A percentile compares a stretch with the other conserved stretches of the same genome.
These are phyloP conservation scores for Choloepus hoffmanni DNA, from an alignment of 2,113 vertebrate genomes.

Conservation along the genomic window DNA sequence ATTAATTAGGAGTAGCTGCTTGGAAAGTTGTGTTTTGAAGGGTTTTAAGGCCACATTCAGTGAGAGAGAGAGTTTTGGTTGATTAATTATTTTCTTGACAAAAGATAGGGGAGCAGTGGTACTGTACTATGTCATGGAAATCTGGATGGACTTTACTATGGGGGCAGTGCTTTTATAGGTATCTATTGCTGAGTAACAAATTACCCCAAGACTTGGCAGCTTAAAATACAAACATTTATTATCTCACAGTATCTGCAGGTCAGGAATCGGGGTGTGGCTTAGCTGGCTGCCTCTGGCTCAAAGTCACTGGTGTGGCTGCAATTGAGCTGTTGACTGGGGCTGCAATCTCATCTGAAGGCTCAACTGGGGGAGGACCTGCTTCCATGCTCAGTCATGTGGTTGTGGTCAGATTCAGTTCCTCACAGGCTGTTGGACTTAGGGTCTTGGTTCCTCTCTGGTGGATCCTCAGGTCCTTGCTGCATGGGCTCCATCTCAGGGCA, in stretches of 20 bases:
- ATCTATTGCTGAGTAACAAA: not conserved
- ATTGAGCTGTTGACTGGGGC: not conserved
- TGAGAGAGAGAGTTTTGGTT: not conserved
- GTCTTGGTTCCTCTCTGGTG: not conserved
- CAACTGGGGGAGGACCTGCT: not conserved
- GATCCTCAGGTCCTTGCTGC: not conserved
- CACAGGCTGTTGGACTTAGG: rapidly evolving
- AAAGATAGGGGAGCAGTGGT: not conserved
- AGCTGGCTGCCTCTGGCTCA: not conserved
- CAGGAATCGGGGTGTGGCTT: not conserved
- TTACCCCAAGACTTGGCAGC: not conserved
- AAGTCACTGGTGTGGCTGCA: not conserved
- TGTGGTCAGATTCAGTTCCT: not conserved
- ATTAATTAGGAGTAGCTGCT: not conserved
- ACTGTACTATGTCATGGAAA: not conserved
- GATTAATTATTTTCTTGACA: not conserved
- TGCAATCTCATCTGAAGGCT: not conserved
- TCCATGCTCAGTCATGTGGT: not conserved
- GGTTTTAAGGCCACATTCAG: not conserved
- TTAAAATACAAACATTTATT: not conserved
- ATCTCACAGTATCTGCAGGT: not conserved
- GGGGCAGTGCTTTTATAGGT: not conserved
- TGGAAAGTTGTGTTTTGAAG: not conserved
- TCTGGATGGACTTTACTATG: not conserved
- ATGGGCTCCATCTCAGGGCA: not conserved